Percentiles rank a stretch among this genome's conserved stretches.
phyloP scores from a whole-genome alignment of 2,888 invertebrate species.

The Hylaea fasciaria region DNA sequence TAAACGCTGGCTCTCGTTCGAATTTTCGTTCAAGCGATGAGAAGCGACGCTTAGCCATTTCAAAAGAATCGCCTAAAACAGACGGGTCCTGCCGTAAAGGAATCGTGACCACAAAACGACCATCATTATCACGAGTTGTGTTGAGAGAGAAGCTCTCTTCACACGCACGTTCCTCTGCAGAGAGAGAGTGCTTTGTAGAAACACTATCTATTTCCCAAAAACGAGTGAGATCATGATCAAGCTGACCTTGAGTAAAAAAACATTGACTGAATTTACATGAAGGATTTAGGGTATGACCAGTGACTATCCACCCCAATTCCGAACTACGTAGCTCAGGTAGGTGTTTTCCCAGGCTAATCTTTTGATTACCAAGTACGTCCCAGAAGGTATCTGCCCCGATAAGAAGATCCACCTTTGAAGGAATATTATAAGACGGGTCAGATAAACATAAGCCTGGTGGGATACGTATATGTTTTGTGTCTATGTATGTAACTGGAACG shows the following conservation, averaged over 20 bases:
- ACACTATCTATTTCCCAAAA: not conserved
- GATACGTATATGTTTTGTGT: not conserved
- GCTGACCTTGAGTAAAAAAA: too few species aligned
- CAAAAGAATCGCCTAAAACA: not conserved
- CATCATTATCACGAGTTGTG: not conserved
- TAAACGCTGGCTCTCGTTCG: not conserved
- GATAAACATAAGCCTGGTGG: not conserved
- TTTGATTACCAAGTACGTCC: not conserved
- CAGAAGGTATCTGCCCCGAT: not conserved
- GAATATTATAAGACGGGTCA: not conserved
- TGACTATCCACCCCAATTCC: not conserved
- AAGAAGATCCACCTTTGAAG: not conserved
- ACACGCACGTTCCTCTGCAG: not conserved
- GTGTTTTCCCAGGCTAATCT: not conserved
- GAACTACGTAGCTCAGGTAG: not conserved
- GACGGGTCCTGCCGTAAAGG: not conserved
- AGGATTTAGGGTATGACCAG: not conserved
- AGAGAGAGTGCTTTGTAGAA: not conserved
- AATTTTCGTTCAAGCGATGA: not conserved
- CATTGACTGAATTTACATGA: too few species aligned
- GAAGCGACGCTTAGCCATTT: not conserved
- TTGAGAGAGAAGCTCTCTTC: not conserved
- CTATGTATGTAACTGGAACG: not conserved
- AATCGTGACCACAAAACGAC: not conserved
- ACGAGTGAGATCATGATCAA: too few species aligned